phyloP scores from a whole-genome alignment of 2,797 vertebrate species.

The Poecile montanus region DNA sequence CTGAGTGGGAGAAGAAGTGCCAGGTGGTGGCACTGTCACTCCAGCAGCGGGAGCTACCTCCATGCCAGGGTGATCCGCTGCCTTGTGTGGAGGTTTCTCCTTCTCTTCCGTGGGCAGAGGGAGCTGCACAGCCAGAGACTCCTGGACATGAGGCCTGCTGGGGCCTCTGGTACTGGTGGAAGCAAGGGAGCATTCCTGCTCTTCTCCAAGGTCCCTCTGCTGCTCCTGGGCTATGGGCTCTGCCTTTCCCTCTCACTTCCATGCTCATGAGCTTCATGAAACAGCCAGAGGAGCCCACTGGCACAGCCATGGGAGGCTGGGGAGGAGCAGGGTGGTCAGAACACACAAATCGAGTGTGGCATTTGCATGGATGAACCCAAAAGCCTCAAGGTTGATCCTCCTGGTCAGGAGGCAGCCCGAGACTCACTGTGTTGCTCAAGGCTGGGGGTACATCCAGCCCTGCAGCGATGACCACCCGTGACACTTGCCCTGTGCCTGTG shows the following conservation, averaged over 20 bases:
- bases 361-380: not conserved
- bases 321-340: not conserved
- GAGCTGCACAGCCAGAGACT: not conserved
- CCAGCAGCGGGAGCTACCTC: not conserved
- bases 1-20: not conserved
- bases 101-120: not conserved
- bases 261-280: not conserved
- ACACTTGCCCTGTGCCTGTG: not conserved
- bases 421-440: not conserved
- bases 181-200: not conserved
- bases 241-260: not conserved
- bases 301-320: accelerated
- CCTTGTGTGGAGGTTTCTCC: not conserved
- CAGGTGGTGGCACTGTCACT: conserved; percentile 33
- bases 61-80: accelerated
- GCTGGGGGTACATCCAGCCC: not conserved
- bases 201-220: not conserved
- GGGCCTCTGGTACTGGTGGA: not conserved
- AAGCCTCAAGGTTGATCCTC: accelerated
- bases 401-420: not conserved
- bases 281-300: not conserved
- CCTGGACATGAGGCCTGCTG: not conserved
- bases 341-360: accelerated
- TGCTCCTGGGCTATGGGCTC: not conserved
- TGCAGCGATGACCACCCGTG: accelerated